These are phyloP conservation scores for Pseudoips prasinana DNA, from an alignment of 2,888 invertebrate genomes.

Conservation along the genomic window DNA sequence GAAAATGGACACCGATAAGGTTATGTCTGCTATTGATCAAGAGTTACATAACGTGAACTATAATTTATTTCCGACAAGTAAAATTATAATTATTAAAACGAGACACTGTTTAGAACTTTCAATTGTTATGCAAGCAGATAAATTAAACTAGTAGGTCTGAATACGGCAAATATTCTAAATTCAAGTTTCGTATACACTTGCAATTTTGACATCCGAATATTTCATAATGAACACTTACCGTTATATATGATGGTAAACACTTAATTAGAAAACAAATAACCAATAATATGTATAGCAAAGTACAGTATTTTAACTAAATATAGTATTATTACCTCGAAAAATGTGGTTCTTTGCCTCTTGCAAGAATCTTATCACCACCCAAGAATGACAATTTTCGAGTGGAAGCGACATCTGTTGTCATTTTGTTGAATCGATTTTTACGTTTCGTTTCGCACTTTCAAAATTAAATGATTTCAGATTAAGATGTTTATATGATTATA, in stretches of 20 bases:
- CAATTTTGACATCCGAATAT: conserved; percentile 18
- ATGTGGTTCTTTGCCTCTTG: conserved; percentile 28
- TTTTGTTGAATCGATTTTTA: conserved; percentile 13
- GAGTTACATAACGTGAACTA: conserved; percentile 57
- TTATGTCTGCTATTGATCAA: conserved; percentile 42
- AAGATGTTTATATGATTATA: no score
- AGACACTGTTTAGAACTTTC: not conserved
- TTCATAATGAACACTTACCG: conserved; percentile 19
- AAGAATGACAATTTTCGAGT: conserved; percentile 32
- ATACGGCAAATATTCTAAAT: conserved; percentile 1
- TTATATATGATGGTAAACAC: conserved; percentile 3
- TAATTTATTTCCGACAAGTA: not conserved
- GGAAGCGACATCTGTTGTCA: conserved; percentile 34
- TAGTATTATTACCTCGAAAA: conserved; percentile 39
- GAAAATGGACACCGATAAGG: conserved; percentile 17
- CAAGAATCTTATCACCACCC: conserved; percentile 39
- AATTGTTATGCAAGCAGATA: not conserved
- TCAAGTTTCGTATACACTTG: conserved; percentile 20
- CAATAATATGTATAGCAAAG: conserved; percentile 11
- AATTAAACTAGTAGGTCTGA: conserved; percentile 7
- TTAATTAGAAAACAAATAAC: conserved; percentile 4
- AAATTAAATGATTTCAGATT: no score
- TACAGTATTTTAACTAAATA: conserved; percentile 11
- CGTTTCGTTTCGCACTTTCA: conserved; percentile 33
- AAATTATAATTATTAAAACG: not conserved